Evolutionary conservation across 2,888 invertebrate genomes (phyloP).

Genomic region (Prosapia bicincta): DNA sequence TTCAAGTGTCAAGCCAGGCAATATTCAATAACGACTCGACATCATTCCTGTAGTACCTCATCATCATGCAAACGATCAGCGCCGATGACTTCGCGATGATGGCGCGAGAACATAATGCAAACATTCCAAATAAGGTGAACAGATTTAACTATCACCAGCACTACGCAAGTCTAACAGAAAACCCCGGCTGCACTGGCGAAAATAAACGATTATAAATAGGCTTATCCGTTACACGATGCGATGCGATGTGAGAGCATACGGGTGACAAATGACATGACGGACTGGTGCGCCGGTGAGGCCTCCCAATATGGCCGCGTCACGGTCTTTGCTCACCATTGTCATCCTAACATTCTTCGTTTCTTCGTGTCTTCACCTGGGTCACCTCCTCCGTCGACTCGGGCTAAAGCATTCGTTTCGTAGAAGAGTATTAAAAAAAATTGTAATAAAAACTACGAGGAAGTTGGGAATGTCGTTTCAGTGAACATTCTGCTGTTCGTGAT

Average conservation of each 20-base stretch:
- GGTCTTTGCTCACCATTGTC: constrained; percentile 18
- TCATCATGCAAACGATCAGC: neutral
- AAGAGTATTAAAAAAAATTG: neutral
- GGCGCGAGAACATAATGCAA: neutral
- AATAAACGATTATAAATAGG: constrained; percentile 26
- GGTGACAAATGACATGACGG: constrained; percentile 23
- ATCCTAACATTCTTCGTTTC: constrained; percentile 17
- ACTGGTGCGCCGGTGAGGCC: neutral
- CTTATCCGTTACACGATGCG: constrained; percentile 20
- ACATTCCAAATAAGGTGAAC: neutral
- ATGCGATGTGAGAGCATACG: constrained; percentile 16
- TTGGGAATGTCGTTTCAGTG: no score
- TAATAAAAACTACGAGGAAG: no score
- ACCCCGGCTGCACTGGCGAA: no score
- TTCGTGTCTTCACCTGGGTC: neutral
- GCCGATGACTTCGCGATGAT: neutral
- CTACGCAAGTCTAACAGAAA: no score
- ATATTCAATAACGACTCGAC: neutral
- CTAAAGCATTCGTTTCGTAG: neutral
- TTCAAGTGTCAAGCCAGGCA: neutral
- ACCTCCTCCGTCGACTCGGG: neutral
- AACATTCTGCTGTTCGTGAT: no score
- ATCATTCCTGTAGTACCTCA: neutral
- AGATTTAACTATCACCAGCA: neutral
- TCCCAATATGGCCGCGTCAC: constrained; percentile 26